These are phyloP conservation scores for Acanthoscelides obtectus DNA, from an alignment of 2,888 invertebrate genomes.

Conservation along the genomic window DNA sequence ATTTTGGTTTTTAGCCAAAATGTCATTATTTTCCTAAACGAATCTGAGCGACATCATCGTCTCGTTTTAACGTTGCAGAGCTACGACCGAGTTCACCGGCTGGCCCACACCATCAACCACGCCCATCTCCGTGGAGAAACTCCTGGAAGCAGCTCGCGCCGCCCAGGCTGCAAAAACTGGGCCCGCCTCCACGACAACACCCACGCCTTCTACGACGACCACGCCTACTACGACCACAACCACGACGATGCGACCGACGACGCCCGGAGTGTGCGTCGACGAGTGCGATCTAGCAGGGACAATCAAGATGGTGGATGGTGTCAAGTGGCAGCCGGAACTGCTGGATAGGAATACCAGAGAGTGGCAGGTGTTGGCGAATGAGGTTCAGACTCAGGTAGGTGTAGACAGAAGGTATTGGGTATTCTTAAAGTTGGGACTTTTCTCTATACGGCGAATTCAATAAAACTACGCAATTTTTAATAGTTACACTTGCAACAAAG, in stretches of 20 bases:
- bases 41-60: too few species aligned
- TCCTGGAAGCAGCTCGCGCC: conserved; percentile 62
- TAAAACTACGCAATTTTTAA: neutral
- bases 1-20: too few species aligned
- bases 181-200: conserved; percentile 22
- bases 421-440: too few species aligned
- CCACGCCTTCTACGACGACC: conserved; percentile 57
- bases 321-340: conserved; percentile 80
- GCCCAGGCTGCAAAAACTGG: conserved; percentile 55
- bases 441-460: too few species aligned
- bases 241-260: conserved; percentile 64
- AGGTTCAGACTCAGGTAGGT: conserved; percentile 78
- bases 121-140: conserved; percentile 77
- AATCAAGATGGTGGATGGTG: conserved; percentile 76
- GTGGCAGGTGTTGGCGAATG: conserved; percentile 78
- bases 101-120: conserved; percentile 88
- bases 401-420: too few species aligned
- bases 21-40: too few species aligned
- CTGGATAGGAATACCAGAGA: conserved; percentile 82
- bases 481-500: neutral
- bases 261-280: conserved; percentile 71
- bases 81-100: conserved; percentile 84
- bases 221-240: conserved; percentile 69
- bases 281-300: conserved; percentile 85
- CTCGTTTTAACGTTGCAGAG: conserved; percentile 51